phyloP scores from a whole-genome alignment of 2,113 vertebrate genomes.

The Oceanites oceanicus region DNA sequence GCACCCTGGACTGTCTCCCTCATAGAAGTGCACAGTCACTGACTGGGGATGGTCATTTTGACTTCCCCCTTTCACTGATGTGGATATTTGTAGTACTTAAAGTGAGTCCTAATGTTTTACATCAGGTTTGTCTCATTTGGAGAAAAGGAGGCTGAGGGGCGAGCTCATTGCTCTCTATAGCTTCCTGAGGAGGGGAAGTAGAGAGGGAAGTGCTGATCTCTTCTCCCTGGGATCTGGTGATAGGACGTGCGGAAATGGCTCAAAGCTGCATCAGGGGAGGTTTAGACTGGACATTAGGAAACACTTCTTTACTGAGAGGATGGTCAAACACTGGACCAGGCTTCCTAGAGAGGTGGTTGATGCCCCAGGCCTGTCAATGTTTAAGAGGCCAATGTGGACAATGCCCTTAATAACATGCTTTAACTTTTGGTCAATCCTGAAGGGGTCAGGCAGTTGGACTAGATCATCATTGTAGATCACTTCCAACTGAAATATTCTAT shows the following conservation, averaged over 20 bases:
- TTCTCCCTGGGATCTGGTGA: neutral
- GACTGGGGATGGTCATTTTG: neutral
- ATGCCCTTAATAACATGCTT: neutral
- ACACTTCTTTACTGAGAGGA: rapidly evolving
- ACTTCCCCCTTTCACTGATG: neutral
- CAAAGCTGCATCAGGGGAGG: neutral
- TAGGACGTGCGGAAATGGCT: rapidly evolving
- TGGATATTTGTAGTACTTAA: neutral
- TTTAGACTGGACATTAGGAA: neutral
- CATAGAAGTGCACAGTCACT: neutral
- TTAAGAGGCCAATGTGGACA: neutral
- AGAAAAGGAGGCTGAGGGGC: neutral
- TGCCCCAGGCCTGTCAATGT: neutral
- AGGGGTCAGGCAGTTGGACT: neutral
- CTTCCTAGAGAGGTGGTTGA: neutral
- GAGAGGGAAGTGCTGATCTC: neutral
- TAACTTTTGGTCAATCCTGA: neutral
- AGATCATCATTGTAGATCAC: neutral
- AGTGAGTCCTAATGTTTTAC: neutral
- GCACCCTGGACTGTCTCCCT: neutral
- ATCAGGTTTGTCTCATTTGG: neutral
- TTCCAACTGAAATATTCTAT: neutral
- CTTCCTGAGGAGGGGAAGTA: neutral
- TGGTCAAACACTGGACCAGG: neutral
- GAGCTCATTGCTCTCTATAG: neutral